Conservation (phyloP, 2,888 invertebrate genomes). For the Frankliniella fusca region DNA sequence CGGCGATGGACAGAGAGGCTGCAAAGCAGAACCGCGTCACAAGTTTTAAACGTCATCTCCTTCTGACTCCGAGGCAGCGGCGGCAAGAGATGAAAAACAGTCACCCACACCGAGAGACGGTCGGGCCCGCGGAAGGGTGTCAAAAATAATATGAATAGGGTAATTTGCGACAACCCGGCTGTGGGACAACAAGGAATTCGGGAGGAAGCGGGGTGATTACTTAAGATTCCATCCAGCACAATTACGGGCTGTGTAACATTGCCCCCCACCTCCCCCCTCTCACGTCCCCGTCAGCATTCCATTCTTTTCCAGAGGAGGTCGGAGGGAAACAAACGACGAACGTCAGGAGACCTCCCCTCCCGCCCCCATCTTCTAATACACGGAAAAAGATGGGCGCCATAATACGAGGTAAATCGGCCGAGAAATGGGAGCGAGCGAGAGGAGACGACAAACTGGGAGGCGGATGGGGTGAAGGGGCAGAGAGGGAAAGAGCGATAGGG, state of each 20-base stretch:
- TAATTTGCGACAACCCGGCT: too few relatives aligned
- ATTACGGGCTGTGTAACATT: not conserved
- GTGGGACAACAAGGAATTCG: too few relatives aligned
- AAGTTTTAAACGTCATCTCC: too few relatives aligned
- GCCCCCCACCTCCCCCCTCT: not conserved
- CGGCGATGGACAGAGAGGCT: too few relatives aligned
- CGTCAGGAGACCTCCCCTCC: not conserved
- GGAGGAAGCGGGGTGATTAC: not conserved
- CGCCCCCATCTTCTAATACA: not conserved
- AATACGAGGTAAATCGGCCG: conserved; percentile 22
- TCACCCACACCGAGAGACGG: too few relatives aligned
- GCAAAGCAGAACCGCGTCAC: too few relatives aligned
- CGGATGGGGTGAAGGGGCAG: not conserved
- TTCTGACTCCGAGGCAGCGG: too few relatives aligned
- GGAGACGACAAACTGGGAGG: not conserved
- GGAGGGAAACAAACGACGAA: conserved; percentile 1
- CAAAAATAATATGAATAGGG: too few relatives aligned
- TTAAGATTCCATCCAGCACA: conserved; percentile 16
- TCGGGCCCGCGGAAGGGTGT: too few relatives aligned
- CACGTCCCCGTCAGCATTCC: not conserved
- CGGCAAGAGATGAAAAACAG: too few relatives aligned
- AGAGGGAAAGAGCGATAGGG: not conserved
- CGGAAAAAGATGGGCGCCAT: not conserved
- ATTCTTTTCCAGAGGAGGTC: too few relatives aligned
- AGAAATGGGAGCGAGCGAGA: not conserved